Evolutionary conservation across 2,113 vertebrate species (phyloP).

Genomic region (Centrocercus urophasianus): DNA sequence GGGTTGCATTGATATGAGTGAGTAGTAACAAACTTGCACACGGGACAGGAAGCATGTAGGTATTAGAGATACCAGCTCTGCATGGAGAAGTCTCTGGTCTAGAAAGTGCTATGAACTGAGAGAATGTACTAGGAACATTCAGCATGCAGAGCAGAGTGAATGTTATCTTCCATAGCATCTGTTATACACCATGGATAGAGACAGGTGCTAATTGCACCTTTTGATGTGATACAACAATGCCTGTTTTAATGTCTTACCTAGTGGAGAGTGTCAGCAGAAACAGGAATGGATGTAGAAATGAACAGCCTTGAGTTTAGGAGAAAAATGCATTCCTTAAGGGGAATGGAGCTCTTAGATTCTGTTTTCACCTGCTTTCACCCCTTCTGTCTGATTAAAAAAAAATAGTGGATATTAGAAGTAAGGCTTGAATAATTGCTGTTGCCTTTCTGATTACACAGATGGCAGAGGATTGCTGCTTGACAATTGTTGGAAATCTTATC

Average conservation of each 20-base stretch:
- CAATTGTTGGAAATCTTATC: conserved; percentile 85
- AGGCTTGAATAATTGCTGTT: conserved; percentile 11
- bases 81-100: not conserved
- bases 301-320: not conserved
- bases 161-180: not conserved
- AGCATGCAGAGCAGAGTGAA: not conserved
- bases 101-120: not conserved
- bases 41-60: not conserved
- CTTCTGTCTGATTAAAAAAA: not conserved
- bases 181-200: not conserved
- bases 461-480: conserved; percentile 90
- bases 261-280: not conserved
- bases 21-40: not conserved
- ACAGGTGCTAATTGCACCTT: not conserved
- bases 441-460: conserved; percentile 76
- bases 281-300: not conserved
- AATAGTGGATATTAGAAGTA: not conserved
- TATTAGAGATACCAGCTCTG: not conserved
- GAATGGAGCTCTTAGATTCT: not conserved
- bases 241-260: not conserved
- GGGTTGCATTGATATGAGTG: not conserved
- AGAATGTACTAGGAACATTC: not conserved
- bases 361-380: not conserved
- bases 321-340: conserved; percentile 29
- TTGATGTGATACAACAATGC: not conserved